Evolutionary conservation across 2,888 invertebrate genomes (phyloP).

Genomic region (Sarcophaga rosellei): DNA sequence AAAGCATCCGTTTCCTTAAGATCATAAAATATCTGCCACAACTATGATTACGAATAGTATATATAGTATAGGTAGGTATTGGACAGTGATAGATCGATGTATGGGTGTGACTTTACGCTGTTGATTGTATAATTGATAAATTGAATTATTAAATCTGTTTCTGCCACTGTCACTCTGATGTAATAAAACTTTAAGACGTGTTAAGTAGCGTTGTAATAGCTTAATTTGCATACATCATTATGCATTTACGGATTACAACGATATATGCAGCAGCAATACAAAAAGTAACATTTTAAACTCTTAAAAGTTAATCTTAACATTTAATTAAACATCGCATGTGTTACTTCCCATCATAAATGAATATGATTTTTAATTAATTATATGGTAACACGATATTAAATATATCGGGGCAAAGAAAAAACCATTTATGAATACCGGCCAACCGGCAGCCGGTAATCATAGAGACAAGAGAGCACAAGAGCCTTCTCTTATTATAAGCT

Average conservation of each 20-base stretch:
- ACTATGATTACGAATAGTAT: no score
- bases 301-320: not conserved
- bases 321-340: not conserved
- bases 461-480: no score
- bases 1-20: constrained; percentile 45
- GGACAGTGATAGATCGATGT: no score
- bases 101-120: constrained; percentile 26
- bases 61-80: no score
- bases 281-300: no score
- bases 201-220: not conserved
- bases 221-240: constrained; percentile 31
- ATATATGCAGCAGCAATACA: not conserved
- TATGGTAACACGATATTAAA: not conserved
- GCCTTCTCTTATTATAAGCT: no score
- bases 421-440: no score
- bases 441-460: no score
- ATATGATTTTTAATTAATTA: not conserved
- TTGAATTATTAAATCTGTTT: constrained; percentile 19
- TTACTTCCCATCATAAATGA: not conserved
- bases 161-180: not conserved
- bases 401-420: no score
- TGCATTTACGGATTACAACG: not conserved
- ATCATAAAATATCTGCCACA: not conserved
- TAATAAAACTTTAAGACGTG: constrained; percentile 16
- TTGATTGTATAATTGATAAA: not conserved